phyloP scores from a whole-genome alignment of 1,140 invertebrate genomes.

The Gryllus bimaculatus region DNA sequence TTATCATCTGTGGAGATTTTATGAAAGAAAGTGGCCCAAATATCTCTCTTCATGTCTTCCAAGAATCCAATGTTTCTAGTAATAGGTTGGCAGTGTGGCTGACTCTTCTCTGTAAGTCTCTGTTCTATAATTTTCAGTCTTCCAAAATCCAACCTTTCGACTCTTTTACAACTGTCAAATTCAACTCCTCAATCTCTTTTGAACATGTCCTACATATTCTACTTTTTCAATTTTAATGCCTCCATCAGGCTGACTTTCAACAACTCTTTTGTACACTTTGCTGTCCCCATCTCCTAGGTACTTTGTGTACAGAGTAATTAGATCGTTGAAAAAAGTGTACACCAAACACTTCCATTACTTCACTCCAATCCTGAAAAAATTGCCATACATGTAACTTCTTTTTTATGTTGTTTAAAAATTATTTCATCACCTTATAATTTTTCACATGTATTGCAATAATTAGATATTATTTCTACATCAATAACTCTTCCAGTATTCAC shows the following conservation, averaged over 20 bases:
- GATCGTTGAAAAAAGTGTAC: neutral
- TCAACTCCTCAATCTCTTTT: neutral
- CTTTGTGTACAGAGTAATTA: neutral
- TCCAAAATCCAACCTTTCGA: no score
- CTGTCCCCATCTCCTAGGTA: neutral
- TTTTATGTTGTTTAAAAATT: neutral
- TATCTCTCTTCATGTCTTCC: neutral
- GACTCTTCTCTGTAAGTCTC: neutral
- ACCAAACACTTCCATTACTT: neutral
- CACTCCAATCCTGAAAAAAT: neutral
- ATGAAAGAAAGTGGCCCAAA: neutral
- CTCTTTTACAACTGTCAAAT: no score
- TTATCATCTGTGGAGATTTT: neutral
- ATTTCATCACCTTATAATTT: neutral
- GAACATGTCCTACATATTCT: neutral
- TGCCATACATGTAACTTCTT: neutral
- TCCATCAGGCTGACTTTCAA: neutral
- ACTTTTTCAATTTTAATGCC: neutral
- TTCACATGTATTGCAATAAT: neutral
- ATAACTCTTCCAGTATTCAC: neutral
- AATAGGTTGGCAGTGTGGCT: neutral
- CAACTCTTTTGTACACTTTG: neutral
- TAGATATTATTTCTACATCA: neutral
- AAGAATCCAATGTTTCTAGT: neutral
- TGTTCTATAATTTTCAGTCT: no score